A percentile compares a stretch with the other conserved stretches of the same genome.
Evolutionary conservation across 1,140 invertebrate genomes (phyloP).

Genomic region (Brachystomella parvula): DNA sequence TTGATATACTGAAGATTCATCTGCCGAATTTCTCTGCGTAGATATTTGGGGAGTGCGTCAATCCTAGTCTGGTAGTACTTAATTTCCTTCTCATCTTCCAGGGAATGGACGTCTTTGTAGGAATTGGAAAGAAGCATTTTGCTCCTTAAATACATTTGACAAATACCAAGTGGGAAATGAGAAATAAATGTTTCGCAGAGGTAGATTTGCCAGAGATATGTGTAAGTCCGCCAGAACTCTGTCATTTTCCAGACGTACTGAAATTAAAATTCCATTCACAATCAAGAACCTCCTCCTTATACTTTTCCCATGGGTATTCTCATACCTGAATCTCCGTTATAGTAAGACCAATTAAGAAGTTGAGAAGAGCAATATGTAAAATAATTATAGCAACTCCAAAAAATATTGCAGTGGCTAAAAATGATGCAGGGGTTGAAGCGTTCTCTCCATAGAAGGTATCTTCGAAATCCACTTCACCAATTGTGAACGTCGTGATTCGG

Average conservation of each 20-base stretch:
- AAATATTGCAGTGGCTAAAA: not conserved
- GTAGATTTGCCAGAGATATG: not conserved
- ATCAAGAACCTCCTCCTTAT: no score
- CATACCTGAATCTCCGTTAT: not conserved
- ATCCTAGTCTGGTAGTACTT: no score
- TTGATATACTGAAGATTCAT: no score
- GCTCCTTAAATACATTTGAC: no score
- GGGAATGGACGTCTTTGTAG: no score
- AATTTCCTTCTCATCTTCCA: no score
- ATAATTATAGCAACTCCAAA: slow-evolving; percentile 4
- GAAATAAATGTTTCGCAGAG: not conserved
- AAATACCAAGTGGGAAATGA: no score
- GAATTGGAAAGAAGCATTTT: no score
- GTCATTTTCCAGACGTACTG: not conserved
- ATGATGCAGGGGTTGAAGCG: not conserved
- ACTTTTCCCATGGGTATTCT: no score
- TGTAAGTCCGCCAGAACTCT: not conserved
- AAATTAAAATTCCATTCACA: no score
- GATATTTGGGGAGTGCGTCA: no score
- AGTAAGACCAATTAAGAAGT: slow-evolving; percentile 15
- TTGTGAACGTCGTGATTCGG: slow-evolving; percentile 4
- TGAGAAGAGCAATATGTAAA: slow-evolving; percentile 11
- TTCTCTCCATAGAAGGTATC: slow-evolving; percentile 6
- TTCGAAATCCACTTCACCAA: slow-evolving; percentile 15
- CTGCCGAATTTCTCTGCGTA: no score